Percentiles rank a stretch among this genome's conserved stretches.
phyloP scores from a whole-genome alignment of 2,888 invertebrate genomes.

The Dinocampus coccinellae region DNA sequence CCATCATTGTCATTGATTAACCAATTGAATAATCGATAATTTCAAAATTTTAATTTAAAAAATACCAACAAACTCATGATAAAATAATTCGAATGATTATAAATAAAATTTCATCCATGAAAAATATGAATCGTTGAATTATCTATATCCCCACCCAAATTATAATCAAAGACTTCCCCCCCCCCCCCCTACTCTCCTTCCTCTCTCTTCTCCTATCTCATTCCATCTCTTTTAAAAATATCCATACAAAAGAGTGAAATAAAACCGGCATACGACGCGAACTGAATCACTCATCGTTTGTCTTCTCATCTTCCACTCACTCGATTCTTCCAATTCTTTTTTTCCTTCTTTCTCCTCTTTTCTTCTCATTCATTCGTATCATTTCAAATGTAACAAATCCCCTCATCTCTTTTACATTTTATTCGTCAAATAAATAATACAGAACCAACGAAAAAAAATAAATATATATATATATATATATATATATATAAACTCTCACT shows the following conservation, averaged over 20 bases:
- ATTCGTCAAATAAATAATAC: too few relatives aligned
- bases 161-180: too few relatives aligned
- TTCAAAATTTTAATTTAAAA: too few relatives aligned
- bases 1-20: too few relatives aligned
- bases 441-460: too few relatives aligned
- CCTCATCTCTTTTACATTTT: conserved; percentile 36
- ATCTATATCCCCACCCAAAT: conserved; percentile 29
- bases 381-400: too few relatives aligned
- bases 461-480: too few relatives aligned
- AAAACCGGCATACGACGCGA: conserved; percentile 56
- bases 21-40: too few relatives aligned
- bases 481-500: too few relatives aligned
- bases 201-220: conserved; percentile 23
- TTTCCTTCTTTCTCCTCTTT: conserved; percentile 24
- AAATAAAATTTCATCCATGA: conserved; percentile 48
- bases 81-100: neutral
- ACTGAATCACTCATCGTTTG: conserved; percentile 65
- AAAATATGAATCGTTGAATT: conserved; percentile 45
- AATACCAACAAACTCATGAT: conserved; percentile 49
- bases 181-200: neutral
- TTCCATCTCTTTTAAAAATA: conserved; percentile 48
- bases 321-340: neutral
- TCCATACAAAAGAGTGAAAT: conserved; percentile 54
- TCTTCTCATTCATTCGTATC: conserved; percentile 6
- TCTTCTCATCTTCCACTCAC: conserved; percentile 31